phyloP scores from a whole-genome alignment of 1,140 invertebrate species.

The Heliconius himera region DNA sequence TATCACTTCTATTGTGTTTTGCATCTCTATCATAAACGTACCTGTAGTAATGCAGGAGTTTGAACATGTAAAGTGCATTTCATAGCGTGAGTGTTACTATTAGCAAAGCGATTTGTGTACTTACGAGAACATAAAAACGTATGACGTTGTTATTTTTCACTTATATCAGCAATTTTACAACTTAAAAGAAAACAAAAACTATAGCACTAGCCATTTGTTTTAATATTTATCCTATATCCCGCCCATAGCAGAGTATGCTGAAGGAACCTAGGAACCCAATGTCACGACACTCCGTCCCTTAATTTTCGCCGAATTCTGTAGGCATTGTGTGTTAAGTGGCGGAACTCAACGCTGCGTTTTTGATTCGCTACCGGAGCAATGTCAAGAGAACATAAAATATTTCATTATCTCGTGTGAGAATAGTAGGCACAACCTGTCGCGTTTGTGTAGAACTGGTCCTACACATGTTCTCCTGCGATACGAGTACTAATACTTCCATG shows the following conservation, averaged over 20 bases:
- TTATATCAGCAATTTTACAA: background rate
- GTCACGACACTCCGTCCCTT: background rate
- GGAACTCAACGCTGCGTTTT: no score
- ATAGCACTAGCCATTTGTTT: background rate
- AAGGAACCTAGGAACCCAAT: background rate
- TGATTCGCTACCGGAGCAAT: no score
- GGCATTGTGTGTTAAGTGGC: no score
- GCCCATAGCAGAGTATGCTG: no score
- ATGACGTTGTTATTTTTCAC: background rate
- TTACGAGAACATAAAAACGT: background rate
- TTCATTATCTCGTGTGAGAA: no score
- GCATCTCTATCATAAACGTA: background rate
- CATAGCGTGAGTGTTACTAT: conserved; percentile 24
- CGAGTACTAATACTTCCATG: no score
- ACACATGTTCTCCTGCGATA: no score
- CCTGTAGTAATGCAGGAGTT: background rate
- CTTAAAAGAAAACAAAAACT: no score
- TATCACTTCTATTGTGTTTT: background rate
- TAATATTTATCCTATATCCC: background rate
- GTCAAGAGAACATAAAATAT: no score
- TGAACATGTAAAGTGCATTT: conserved; percentile 29
- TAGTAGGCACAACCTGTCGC: no score
- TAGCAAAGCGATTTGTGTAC: conserved; percentile 8
- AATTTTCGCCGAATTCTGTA: no score
- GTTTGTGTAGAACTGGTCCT: no score